A percentile compares a stretch with the other conserved stretches of the same genome.
Conservation (phyloP, 2,113 vertebrate genomes). For the Clarias gariepinus region DNA sequence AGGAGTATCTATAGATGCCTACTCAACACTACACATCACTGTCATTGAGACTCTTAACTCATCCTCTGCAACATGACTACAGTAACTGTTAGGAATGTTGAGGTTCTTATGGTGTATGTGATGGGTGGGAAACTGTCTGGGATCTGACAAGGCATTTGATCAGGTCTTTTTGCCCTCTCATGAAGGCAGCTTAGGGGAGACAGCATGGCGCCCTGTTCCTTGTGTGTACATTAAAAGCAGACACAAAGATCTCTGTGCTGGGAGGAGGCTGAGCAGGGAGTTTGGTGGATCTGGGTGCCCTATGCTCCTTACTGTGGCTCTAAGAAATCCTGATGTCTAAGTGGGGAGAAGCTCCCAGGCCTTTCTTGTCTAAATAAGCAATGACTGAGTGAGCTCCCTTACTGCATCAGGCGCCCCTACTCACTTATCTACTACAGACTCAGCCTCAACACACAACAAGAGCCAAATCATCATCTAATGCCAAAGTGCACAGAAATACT, state of each 20-base stretch:
- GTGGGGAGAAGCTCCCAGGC: slow-evolving; percentile 51
- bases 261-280: slow-evolving; percentile 31
- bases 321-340: slow-evolving; percentile 51
- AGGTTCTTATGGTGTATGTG: slow-evolving; percentile 28
- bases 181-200: slow-evolving; percentile 39
- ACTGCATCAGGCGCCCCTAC: slow-evolving; percentile 47
- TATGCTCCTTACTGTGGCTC: slow-evolving; percentile 22
- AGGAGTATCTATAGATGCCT: slow-evolving; percentile 18
- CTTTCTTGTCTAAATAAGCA: slow-evolving; percentile 60
- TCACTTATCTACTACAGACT: slow-evolving; percentile 58
- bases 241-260: slow-evolving; percentile 35
- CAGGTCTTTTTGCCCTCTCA: slow-evolving; percentile 43
- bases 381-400: slow-evolving; percentile 59
- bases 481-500: slow-evolving; percentile 38
- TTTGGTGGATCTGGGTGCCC: slow-evolving; percentile 37
- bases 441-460: slow-evolving; percentile 54
- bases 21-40: slow-evolving; percentile 25
- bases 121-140: slow-evolving; percentile 41
- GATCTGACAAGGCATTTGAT: slow-evolving; percentile 49
- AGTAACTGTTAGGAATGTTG: slow-evolving; percentile 33
- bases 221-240: slow-evolving; percentile 58
- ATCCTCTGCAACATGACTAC: background rate
- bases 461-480: slow-evolving; percentile 40
- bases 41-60: slow-evolving; percentile 27
- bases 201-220: slow-evolving; percentile 57